Evolutionary conservation across 1,140 invertebrate species (phyloP).

Genomic region (Andrena cerasifolii): DNA sequence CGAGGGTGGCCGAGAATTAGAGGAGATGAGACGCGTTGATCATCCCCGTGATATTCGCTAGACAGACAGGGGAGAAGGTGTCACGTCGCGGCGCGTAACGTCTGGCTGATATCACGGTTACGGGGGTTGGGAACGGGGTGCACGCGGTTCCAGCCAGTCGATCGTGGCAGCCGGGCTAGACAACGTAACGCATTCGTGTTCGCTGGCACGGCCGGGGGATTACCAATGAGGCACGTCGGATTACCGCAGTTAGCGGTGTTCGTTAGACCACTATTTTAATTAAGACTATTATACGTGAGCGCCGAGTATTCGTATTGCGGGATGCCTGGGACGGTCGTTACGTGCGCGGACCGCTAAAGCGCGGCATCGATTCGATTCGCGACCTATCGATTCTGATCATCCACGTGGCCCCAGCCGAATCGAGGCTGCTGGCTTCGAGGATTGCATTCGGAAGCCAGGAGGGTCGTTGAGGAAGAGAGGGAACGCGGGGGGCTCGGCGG

Average conservation of each 20-base stretch:
- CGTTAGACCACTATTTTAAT: conserved; percentile 68
- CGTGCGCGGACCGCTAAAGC: conserved; percentile 41
- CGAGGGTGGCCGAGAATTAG: background rate
- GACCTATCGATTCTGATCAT: conserved; percentile 38
- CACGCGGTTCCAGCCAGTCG: background rate
- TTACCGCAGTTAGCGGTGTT: conserved; percentile 68
- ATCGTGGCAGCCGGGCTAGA: conserved; percentile 9
- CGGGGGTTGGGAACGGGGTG: background rate
- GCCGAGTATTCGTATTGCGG: conserved; percentile 23
- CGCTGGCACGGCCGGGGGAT: conserved; percentile 50
- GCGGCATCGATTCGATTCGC: conserved; percentile 19
- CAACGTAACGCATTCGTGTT: conserved; percentile 48
- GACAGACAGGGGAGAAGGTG: conserved; percentile 22
- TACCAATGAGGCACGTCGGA: conserved; percentile 67
- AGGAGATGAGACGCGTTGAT: background rate
- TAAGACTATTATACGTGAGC: conserved; percentile 56
- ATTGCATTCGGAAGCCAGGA: too few species aligned
- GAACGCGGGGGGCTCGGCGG: too few species aligned
- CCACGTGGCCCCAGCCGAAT: background rate
- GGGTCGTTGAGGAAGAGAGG: too few species aligned
- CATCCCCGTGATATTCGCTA: conserved; percentile 6
- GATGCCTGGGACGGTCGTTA: conserved; percentile 22
- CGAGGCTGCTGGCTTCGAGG: background rate
- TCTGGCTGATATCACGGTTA: conserved; percentile 16
- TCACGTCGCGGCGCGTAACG: conserved; percentile 19